Evolutionary conservation across 2,888 invertebrate genomes (phyloP).

Genomic region (Synergus laeviventris): DNA sequence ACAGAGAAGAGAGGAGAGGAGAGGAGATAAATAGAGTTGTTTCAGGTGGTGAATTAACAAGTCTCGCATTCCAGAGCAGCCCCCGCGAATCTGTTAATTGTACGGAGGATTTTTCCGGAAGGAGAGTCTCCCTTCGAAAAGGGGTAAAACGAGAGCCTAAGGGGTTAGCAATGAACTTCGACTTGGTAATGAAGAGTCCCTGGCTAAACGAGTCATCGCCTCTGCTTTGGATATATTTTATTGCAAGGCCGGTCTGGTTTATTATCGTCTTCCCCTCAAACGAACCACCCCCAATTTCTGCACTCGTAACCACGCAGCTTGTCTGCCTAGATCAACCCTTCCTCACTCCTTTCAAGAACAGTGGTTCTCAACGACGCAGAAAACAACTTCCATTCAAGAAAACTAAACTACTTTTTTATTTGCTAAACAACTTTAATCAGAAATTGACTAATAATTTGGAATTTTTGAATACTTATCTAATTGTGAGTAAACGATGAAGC

Average conservation of each 20-base stretch:
- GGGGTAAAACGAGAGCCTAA: slow-evolving; percentile 54
- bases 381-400: slow-evolving; percentile 46
- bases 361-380: slow-evolving; percentile 74
- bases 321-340: slow-evolving; percentile 72
- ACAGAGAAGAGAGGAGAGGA: too few relatives aligned
- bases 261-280: slow-evolving; percentile 67
- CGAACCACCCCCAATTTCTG: slow-evolving; percentile 51
- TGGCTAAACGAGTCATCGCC: slow-evolving; percentile 73
- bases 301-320: slow-evolving; percentile 51
- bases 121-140: slow-evolving; percentile 49
- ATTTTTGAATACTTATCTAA: too few relatives aligned
- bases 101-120: slow-evolving; percentile 53
- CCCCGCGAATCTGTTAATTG: slow-evolving; percentile 56
- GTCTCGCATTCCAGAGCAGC: slow-evolving; percentile 51
- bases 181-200: slow-evolving; percentile 72
- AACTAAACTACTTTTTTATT: slow-evolving; percentile 28
- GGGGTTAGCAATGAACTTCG: slow-evolving; percentile 74
- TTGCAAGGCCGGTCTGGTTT: slow-evolving; percentile 71
- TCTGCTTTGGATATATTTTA: slow-evolving; percentile 74
- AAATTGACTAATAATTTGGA: too few relatives aligned
- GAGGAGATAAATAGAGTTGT: slow-evolving; percentile 14
- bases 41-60: slow-evolving; percentile 34
- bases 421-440: neutral
- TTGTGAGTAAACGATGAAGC: too few relatives aligned
- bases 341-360: slow-evolving; percentile 69